These are phyloP conservation scores for Eufriesea mexicana DNA, from an alignment of 1,140 invertebrate species.

Conservation along the genomic window DNA sequence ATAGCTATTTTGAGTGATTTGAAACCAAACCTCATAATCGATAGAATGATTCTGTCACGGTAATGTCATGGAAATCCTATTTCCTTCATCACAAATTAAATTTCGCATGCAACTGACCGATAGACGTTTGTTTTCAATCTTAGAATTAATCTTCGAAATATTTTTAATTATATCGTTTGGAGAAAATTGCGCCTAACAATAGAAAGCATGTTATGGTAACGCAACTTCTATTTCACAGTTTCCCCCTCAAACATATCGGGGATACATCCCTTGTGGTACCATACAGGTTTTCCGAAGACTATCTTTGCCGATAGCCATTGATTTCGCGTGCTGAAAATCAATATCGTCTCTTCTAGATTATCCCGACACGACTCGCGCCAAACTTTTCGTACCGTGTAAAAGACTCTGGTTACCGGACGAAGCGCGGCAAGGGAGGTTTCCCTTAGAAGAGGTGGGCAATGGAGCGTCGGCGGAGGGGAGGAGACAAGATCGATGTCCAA, in stretches of 20 bases:
- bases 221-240: too few species aligned
- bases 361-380: constrained; percentile 59
- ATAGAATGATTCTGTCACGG: too few species aligned
- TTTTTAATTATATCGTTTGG: too few species aligned
- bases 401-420: constrained; percentile 23
- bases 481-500: constrained; percentile 75
- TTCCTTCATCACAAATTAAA: too few species aligned
- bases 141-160: too few species aligned
- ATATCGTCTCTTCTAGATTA: constrained; percentile 54
- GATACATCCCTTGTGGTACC: too few species aligned
- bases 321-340: constrained; percentile 67
- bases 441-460: constrained; percentile 44
- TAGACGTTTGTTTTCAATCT: too few species aligned
- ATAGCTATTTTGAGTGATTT: neutral
- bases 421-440: constrained; percentile 30
- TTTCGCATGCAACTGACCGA: too few species aligned
- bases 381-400: constrained; percentile 70
- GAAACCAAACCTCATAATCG: neutral
- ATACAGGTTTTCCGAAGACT: neutral
- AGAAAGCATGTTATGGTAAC: too few species aligned
- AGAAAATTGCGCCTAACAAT: too few species aligned
- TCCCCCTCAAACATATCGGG: neutral
- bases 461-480: constrained; percentile 39
- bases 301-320: constrained; percentile 58
- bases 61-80: too few species aligned